phyloP scores from a whole-genome alignment of 2,113 vertebrate genomes.

The Phodopus roborovskii region DNA sequence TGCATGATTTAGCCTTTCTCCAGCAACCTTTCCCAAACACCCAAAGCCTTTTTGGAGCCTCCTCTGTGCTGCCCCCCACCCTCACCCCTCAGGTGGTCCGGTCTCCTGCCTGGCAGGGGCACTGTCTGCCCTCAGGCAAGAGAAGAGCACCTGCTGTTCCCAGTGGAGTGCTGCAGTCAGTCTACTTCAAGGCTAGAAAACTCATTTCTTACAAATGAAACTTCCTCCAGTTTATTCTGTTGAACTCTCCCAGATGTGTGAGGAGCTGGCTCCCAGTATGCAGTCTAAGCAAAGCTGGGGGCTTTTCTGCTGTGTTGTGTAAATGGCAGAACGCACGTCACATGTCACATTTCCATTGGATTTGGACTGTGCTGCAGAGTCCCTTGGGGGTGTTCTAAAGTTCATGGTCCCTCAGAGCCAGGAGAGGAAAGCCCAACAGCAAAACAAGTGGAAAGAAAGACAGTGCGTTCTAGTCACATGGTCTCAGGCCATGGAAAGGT shows the following conservation, averaged over 20 bases:
- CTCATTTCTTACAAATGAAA: constrained; percentile 55
- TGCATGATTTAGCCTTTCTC: constrained; percentile 56
- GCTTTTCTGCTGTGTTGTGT: constrained; percentile 65
- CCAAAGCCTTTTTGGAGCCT: constrained; percentile 45
- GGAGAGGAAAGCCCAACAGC: constrained; percentile 72
- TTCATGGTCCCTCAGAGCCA: constrained; percentile 72
- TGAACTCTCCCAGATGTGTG: constrained; percentile 66
- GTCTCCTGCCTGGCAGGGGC: constrained; percentile 79
- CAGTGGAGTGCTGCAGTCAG: constrained; percentile 1
- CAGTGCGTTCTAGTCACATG: not conserved
- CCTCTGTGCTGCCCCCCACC: constrained; percentile 60
- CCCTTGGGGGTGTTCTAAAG: constrained; percentile 78
- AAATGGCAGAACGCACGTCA: constrained; percentile 66
- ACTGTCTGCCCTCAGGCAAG: constrained; percentile 64
- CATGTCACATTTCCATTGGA: constrained; percentile 74
- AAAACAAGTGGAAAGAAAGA: constrained; percentile 78
- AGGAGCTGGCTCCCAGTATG: constrained; percentile 61
- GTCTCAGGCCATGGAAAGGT: constrained; percentile 52
- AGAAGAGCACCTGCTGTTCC: constrained; percentile 67
- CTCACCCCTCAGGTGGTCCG: constrained; percentile 28
- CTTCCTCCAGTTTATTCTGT: constrained; percentile 46
- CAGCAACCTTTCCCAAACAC: constrained; percentile 76
- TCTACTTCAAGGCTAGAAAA: constrained; percentile 62
- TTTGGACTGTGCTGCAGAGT: constrained; percentile 54
- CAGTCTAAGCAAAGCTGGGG: not conserved